Evolutionary conservation across 1,140 invertebrate genomes (phyloP).

Genomic region (Xylocopa sonorina): DNA sequence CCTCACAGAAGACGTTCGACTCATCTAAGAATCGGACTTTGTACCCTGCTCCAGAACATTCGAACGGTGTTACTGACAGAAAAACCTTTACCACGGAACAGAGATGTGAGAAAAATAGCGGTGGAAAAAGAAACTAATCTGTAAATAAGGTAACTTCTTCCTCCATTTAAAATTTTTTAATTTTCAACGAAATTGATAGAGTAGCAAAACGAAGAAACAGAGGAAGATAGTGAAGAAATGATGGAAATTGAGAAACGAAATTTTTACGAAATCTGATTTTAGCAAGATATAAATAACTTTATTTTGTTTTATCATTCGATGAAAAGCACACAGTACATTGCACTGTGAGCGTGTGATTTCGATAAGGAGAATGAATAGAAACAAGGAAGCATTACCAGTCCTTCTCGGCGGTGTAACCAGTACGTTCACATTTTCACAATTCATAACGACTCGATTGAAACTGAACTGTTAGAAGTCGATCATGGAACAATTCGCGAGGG

Average conservation of each 20-base stretch:
- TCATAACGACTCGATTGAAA: slow-evolving; percentile 35
- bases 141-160: background rate
- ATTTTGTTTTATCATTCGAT: slow-evolving; percentile 5
- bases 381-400: slow-evolving; percentile 44
- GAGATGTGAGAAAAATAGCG: background rate
- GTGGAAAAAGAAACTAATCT: background rate
- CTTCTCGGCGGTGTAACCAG: slow-evolving; percentile 15
- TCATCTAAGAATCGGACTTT: slow-evolving; percentile 61
- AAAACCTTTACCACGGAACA: background rate
- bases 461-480: background rate
- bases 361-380: background rate
- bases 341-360: too few species aligned
- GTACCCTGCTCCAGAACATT: slow-evolving; percentile 51
- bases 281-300: slow-evolving; percentile 2
- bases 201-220: background rate
- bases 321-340: background rate
- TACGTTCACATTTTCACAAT: slow-evolving; percentile 5
- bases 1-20: slow-evolving; percentile 54
- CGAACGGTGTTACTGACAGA: slow-evolving; percentile 7
- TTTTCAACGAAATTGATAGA: background rate
- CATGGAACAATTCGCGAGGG: background rate
- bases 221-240: background rate
- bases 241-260: background rate
- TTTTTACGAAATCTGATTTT: background rate
- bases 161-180: background rate